Base-by-base conservation (phyloP, 1,140 invertebrate species). In the Phymorhynchus buccinoides region DNA sequence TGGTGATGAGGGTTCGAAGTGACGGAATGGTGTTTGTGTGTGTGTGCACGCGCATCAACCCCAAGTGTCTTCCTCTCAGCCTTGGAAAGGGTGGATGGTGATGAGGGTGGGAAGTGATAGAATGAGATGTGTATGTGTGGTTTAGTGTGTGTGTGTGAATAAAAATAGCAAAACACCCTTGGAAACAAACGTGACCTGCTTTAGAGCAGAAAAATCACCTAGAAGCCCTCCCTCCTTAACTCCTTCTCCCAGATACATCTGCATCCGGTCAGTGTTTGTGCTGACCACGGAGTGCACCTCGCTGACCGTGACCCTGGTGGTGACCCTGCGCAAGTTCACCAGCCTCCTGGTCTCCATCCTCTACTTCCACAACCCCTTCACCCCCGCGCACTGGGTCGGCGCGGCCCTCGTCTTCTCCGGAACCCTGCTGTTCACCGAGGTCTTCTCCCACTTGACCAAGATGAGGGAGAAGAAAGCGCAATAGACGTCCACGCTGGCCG, bases 331-430 rank as follows among this genome's bases (percentile, higher is more conserved):
- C 48, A 99, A 99, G 93, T 99, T 99, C 92, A 94, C 97, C 9
- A 99, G 98, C 16, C 94, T 99, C 68, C 93, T 99, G 30, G 96
- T 99, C 91, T 99, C 98, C 1, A 99, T 99, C 89, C 90, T 97
- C 56, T 99, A 99, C 92, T 99, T 99, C 92, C 94, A 96, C 86
- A 99, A 99, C 94, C 96, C 96, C 3, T 99, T 99, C 91, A 99
- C 98, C 0, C 4, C 96, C 0, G 95, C 95, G 75, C 99, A 99
- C 92, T 99, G 98, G 98, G 90, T 97, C 71, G 98, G 98, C 37
- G 98, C 98, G 0, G 85, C 95, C 9, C 93, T 98, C 56, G 98
- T 99, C 0, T 99, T 99, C 93, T 91, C 95, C 39, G 98, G 99
- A 9, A 99, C 98, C 12, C 92, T 99, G 35, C 95, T 99, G 80